These are phyloP conservation scores for Alligator mississippiensis DNA, from an alignment of 2,113 vertebrate species.

Conservation along the genomic window DNA sequence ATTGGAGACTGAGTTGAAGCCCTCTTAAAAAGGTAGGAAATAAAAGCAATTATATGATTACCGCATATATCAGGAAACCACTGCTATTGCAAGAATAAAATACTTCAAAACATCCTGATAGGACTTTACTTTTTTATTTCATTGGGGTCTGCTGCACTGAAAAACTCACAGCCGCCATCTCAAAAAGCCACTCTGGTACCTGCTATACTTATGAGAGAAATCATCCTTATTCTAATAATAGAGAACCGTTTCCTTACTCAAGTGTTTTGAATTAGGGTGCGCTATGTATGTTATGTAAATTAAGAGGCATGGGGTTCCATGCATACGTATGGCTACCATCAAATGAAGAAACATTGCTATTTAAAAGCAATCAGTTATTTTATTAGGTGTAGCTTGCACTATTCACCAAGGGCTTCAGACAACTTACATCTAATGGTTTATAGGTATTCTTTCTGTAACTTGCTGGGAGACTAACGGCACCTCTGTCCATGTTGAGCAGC, in stretches of 20 bases:
- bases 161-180: conserved; percentile 11
- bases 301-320: neutral
- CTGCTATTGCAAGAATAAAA: neutral
- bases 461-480: neutral
- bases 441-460: neutral
- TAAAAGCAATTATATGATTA: conserved; percentile 23
- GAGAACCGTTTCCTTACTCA: conserved; percentile 30
- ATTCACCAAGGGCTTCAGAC: neutral
- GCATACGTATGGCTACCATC: neutral
- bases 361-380: neutral
- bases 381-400: conserved; percentile 15
- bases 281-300: neutral
- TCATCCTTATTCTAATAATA: conserved; percentile 17
- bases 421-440: neutral
- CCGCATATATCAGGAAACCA: neutral
- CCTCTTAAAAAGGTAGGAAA: neutral
- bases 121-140: conserved; percentile 31
- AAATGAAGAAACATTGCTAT: neutral
- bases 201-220: conserved; percentile 26
- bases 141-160: neutral
- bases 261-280: conserved; percentile 37
- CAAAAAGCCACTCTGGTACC: conserved; percentile 33
- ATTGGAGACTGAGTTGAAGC: neutral
- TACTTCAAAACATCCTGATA: neutral
- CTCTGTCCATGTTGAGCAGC: neutral